Evolutionary conservation across 2,113 vertebrate genomes (phyloP).

Genomic region (Enhydra lutris): DNA sequence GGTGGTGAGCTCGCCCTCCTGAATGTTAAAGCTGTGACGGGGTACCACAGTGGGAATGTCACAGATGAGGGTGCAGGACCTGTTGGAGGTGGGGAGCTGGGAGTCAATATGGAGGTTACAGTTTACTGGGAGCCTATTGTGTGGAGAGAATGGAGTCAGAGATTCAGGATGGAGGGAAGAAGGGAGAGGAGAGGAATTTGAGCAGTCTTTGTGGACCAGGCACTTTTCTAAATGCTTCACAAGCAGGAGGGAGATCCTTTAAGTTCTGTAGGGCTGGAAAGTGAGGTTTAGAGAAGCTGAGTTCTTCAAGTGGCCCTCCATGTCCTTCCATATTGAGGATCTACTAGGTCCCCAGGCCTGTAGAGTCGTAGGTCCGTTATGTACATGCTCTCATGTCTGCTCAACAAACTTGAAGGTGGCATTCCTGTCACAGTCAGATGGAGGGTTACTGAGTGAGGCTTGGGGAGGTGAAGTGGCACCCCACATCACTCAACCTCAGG

Average conservation of each 20-base stretch:
- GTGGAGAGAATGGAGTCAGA: neutral
- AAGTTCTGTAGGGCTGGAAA: neutral
- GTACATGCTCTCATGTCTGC: neutral
- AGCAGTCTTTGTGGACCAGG: neutral
- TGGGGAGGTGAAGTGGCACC: neutral
- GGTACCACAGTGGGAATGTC: neutral
- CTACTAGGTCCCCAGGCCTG: neutral
- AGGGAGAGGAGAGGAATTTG: neutral
- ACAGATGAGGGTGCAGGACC: neutral
- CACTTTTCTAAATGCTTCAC: neutral
- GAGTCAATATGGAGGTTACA: neutral
- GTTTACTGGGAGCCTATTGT: neutral
- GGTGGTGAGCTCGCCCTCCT: neutral
- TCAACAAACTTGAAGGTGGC: neutral
- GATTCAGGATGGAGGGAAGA: neutral
- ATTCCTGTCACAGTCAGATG: rapidly evolving
- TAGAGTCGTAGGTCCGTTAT: too few relatives aligned
- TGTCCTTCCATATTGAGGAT: neutral
- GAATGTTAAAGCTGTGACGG: neutral
- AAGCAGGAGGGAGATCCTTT: neutral
- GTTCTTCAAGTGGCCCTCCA: rapidly evolving
- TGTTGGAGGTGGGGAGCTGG: neutral
- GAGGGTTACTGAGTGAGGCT: neutral
- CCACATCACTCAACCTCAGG: neutral
- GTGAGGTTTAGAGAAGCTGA: neutral